These are phyloP conservation scores for Dolichallabes microphthalmus DNA, from an alignment of 2,113 vertebrate genomes.

Conservation along the genomic window DNA sequence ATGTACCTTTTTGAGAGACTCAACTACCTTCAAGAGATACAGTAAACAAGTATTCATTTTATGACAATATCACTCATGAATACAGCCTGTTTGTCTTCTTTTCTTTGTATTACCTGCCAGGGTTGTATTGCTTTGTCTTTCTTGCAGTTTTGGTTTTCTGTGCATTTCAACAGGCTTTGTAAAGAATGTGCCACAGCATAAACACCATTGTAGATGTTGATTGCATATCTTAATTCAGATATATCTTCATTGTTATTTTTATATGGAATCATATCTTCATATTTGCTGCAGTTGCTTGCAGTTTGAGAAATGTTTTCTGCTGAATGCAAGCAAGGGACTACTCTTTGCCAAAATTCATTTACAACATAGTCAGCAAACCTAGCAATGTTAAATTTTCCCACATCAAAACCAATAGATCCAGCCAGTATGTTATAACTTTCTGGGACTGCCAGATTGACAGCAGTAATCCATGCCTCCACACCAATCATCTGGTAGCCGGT, in stretches of 20 bases:
- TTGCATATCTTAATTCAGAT: constrained; percentile 64
- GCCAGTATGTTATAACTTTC: constrained; percentile 62
- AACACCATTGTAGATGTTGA: constrained; percentile 70
- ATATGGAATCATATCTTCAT: constrained; percentile 51
- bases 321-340: constrained; percentile 49
- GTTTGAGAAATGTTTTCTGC: background rate
- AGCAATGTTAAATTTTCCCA: constrained; percentile 64
- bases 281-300: constrained; percentile 50
- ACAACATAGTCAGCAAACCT: constrained; percentile 63
- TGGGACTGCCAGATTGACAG: constrained; percentile 64
- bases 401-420: constrained; percentile 70
- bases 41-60: background rate
- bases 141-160: constrained; percentile 54
- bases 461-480: constrained; percentile 74
- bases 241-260: constrained; percentile 65
- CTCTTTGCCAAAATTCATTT: constrained; percentile 65
- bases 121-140: constrained; percentile 53
- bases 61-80: background rate
- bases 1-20: constrained; percentile 60
- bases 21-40: constrained; percentile 51
- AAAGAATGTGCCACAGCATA: constrained; percentile 70
- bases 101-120: constrained; percentile 61
- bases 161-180: constrained; percentile 63
- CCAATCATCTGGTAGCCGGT: constrained; percentile 70
- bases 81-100: background rate